A percentile compares a stretch with the other conserved stretches of the same genome.
These are phyloP conservation scores for Oreochromis mossambicus DNA, from an alignment of 2,797 vertebrate species.

Conservation along the genomic window DNA sequence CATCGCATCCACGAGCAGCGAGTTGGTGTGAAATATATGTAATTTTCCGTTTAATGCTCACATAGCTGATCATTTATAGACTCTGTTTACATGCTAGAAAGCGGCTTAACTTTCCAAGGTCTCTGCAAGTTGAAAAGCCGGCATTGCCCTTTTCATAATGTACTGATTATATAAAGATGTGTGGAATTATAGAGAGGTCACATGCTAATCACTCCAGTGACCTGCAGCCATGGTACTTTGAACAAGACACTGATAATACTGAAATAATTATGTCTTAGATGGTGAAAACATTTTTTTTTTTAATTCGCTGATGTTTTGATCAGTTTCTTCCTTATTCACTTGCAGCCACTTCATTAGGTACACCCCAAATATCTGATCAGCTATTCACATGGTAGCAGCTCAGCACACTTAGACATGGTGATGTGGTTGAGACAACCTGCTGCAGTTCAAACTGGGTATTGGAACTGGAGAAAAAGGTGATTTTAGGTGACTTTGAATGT, in stretches of 20 bases:
- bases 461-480: not conserved
- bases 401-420: not conserved
- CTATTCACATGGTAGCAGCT: not conserved
- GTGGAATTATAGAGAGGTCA: conserved; percentile 24
- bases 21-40: conserved; percentile 23
- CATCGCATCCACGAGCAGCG: conserved; percentile 5
- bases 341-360: not conserved
- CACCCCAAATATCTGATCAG: not conserved
- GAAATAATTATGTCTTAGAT: conserved; percentile 19
- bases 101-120: not conserved
- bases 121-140: conserved; percentile 1
- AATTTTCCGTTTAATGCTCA: conserved; percentile 43
- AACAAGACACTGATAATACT: conserved; percentile 22
- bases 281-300: conserved; percentile 67
- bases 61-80: conserved; percentile 9
- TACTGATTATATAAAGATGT: conserved; percentile 14
- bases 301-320: conserved; percentile 61
- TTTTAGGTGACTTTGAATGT: not conserved
- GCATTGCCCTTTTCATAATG: not conserved
- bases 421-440: not conserved
- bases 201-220: conserved; percentile 14
- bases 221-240: not conserved
- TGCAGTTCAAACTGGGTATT: not conserved
- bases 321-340: conserved; percentile 49
- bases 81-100: not conserved